phyloP scores from a whole-genome alignment of 2,888 invertebrate species.

The Hesperia comma region DNA sequence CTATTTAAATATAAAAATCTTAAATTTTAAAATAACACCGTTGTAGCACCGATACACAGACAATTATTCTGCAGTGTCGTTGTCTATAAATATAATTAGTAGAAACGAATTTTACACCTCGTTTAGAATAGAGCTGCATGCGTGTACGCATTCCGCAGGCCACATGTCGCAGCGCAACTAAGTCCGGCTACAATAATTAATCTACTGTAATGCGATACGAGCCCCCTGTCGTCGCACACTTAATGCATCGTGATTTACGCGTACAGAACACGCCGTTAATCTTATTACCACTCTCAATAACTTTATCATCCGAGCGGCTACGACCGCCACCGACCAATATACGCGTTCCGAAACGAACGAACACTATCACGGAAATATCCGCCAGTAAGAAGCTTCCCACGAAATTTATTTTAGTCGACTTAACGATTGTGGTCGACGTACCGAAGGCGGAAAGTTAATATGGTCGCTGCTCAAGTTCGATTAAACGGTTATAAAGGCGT shows the following conservation, averaged over 20 bases:
- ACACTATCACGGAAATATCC: conserved; percentile 47
- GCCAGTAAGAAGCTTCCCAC: conserved; percentile 68
- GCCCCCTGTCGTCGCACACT: conserved; percentile 77
- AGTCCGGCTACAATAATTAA: conserved; percentile 70
- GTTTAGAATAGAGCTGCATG: conserved; percentile 40
- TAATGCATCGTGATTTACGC: conserved; percentile 82
- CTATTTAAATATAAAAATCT: too few species aligned
- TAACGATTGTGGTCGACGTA: conserved; percentile 72
- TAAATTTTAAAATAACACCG: too few species aligned
- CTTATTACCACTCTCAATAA: conserved; percentile 84
- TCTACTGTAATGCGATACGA: conserved; percentile 80
- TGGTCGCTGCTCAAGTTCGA: conserved; percentile 59
- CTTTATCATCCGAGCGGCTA: conserved; percentile 72
- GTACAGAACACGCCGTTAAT: conserved; percentile 77
- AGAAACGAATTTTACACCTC: too few species aligned
- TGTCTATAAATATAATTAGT: background rate
- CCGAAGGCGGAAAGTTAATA: conserved; percentile 72
- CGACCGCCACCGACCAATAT: conserved; percentile 63
- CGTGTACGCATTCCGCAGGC: conserved; percentile 59
- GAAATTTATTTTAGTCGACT: conserved; percentile 78
- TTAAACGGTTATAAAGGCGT: conserved; percentile 58
- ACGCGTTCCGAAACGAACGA: conserved; percentile 58
- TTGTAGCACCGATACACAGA: background rate
- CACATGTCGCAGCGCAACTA: conserved; percentile 61
- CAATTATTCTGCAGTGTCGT: background rate